Base-by-base conservation (phyloP, 2,888 invertebrate genomes). In the Acrobasis repandana region DNA sequence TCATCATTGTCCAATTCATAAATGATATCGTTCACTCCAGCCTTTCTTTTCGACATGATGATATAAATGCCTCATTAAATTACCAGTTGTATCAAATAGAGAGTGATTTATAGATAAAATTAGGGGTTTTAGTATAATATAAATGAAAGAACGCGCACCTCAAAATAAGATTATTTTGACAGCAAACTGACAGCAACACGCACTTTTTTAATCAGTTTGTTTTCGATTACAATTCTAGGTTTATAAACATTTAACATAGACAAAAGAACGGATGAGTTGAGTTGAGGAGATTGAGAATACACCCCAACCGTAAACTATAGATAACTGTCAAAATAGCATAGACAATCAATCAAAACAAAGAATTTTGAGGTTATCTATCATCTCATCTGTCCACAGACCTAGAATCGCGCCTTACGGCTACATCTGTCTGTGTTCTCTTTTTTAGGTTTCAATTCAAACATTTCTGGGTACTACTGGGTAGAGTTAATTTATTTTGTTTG, bases 1-100 rank as follows among this genome's bases (percentile, higher is more conserved):
- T 93, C 93, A 65, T 91, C 92, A 71, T 89, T 89, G 68, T 92
- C 90, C 68, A 93, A 83, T 82, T 93, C 93, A 76, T 87, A 93
- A 76, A 93, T 92, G 10, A 92, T 92, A 81, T 92, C 86, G 63
- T 87, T 88, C 34, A 92, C 86, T 50, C 74, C 85, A 38, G 83
- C 77, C 76, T 88, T 92, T 68, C 92, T 82, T 80, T 90, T 92
- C 16, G 92, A 80, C 92, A 93, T 92, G 65, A 60, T 73, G 59
- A 47, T 15, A 15, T 54, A 60, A 43, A 54, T 34, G 10, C n/a
- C 56, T 52, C 63, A 67, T 64, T 18, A 60, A 64, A 51, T 52
- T 61, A 36, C 18, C 43, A 43, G 15, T 34, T 52, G 5, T 14
- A 43, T 14, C n/a, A 5, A n/a, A 43, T n/a, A 43, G 43, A 43